Evolutionary conservation across 1,140 invertebrate species (phyloP), one percentile per base, ranked within the genome.

Genomic region (Drosophila willistoni): DNA sequence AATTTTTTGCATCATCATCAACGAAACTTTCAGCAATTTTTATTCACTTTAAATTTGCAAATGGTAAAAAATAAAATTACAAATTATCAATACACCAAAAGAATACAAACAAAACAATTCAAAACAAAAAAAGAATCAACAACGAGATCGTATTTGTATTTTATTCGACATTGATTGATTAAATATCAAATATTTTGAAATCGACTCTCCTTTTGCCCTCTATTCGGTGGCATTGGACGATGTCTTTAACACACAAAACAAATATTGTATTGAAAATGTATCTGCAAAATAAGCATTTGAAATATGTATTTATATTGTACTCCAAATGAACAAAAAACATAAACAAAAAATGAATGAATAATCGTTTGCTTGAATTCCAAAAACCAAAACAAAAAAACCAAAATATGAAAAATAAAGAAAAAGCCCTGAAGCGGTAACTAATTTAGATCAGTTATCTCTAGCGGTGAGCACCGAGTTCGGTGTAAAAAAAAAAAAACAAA

Each of bases 291-390:
- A 86, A 70, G 82, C 79, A 82, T 82, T 87, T 89, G 68, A 84
- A 79, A 87, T 84, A 82, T 86, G 83, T 79, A 64, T 64, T 29
- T 17, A 59, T 39, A 83, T 79, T 86, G 83, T 86, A 86, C 79
- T 83, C 83, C 78, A 68, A 76, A 79, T 68, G 57, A 74, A 87
- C 78, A 86, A 82, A 89, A 84, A 29, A 6, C 25, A 5, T 29
- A 29, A 29, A 29, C 25, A 29, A 29, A 29, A 29, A 29, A 29
- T 29, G 29, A 29, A 59, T 36, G 65, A 73, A 65, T 87, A 87
- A 87, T 90, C 85, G 83, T 91, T 91, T 90, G 90, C 90, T 91
- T 91, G 82, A 85, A 91, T 91, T 91, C 79, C 85, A 91, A 90
- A 90, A 89, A 79, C 67, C 85, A 79, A 68, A 86, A 79, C 82